phyloP scores from a whole-genome alignment of 92 coral and sea anemone species.

The Parazoanthus darwini region DNA sequence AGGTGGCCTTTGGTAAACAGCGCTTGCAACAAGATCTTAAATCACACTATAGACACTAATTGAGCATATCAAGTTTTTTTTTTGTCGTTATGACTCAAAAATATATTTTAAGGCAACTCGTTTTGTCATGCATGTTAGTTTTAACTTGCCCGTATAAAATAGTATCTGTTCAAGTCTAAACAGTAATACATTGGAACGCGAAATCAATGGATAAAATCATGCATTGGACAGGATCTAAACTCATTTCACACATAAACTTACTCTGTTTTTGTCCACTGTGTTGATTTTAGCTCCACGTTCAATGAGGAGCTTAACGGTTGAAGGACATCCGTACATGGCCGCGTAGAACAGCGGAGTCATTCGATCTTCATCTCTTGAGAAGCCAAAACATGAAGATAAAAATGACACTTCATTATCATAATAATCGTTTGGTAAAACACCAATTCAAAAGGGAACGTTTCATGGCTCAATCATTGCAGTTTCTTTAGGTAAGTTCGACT shows the following conservation, averaged over 20 bases:
- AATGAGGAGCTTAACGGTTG: slow-evolving; percentile 52
- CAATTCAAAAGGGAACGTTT: no score
- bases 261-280: slow-evolving; percentile 58
- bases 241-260: slow-evolving; percentile 22
- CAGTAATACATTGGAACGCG: neutral
- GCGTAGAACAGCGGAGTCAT: slow-evolving; percentile 62
- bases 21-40: no score
- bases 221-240: neutral
- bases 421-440: neutral
- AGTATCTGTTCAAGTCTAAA: no score
- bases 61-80: no score
- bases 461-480: neutral
- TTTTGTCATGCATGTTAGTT: no score
- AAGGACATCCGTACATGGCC: slow-evolving; percentile 47
- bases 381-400: neutral
- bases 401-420: neutral
- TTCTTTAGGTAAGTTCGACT: neutral
- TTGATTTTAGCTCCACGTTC: slow-evolving; percentile 72
- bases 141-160: no score
- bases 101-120: no score
- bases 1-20: no score
- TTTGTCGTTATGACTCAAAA: no score
- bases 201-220: neutral
- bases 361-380: slow-evolving; percentile 57
- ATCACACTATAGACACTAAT: no score